Evolutionary conservation across 2,113 vertebrate genomes (phyloP).

Genomic region (Centropristis striata): DNA sequence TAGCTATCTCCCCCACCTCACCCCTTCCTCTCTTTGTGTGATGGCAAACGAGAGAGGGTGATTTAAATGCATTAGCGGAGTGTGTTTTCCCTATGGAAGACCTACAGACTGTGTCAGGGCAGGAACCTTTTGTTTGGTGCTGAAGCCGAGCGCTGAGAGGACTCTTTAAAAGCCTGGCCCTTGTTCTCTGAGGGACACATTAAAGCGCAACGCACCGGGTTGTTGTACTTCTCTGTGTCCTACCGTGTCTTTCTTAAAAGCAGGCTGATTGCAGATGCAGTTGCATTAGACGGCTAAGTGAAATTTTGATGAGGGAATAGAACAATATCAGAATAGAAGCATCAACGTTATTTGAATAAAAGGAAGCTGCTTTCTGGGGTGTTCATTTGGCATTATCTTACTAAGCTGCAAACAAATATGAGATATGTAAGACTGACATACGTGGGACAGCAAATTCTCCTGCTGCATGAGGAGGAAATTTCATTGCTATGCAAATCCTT

Average conservation of each 20-base stretch:
- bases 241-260: constrained; percentile 66
- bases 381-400: constrained; percentile 42
- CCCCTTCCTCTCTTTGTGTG: constrained; percentile 62
- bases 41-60: constrained; percentile 55
- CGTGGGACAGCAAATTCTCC: constrained; percentile 36
- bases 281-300: constrained; percentile 50
- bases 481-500: constrained; percentile 65
- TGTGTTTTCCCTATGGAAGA: constrained; percentile 72
- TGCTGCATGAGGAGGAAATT: constrained; percentile 22
- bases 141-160: constrained; percentile 49
- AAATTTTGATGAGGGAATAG: constrained; percentile 36
- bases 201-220: constrained; percentile 50
- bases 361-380: constrained; percentile 11
- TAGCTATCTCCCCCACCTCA: constrained; percentile 32
- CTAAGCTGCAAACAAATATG: constrained; percentile 7
- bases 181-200: constrained; percentile 69
- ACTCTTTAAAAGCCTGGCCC: constrained; percentile 73
- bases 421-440: constrained; percentile 26
- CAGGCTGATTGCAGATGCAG: constrained; percentile 54
- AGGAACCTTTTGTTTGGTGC: constrained; percentile 71
- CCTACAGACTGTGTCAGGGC: constrained; percentile 60
- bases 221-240: constrained; percentile 47
- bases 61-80: constrained; percentile 81
- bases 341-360: neutral
- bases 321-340: constrained; percentile 1